phyloP scores from a whole-genome alignment of 2,888 invertebrate species.

The Diplazon laetatorius region DNA sequence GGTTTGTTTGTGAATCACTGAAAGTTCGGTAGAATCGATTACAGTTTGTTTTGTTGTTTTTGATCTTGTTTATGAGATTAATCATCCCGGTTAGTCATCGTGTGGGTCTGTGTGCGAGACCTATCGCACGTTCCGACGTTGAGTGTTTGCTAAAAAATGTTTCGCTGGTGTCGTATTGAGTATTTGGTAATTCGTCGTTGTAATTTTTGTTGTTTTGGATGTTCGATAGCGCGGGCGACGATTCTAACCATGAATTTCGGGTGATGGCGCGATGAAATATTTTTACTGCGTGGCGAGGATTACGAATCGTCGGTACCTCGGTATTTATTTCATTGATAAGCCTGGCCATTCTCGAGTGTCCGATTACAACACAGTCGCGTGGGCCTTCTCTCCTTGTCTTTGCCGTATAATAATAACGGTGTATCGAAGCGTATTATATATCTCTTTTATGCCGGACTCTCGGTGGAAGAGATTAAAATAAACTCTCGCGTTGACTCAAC shows the following conservation, averaged over 20 bases:
- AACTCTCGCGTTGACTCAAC: conserved; percentile 49
- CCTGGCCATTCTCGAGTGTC: conserved; percentile 36
- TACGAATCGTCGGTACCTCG: conserved; percentile 35
- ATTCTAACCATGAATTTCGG: conserved; percentile 16
- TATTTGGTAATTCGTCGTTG: background rate
- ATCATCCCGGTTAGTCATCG: conserved; percentile 60
- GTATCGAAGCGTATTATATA: background rate
- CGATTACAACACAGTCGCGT: conserved; percentile 25
- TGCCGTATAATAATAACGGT: conserved; percentile 11
- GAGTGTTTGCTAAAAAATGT: background rate
- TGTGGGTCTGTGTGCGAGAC: conserved; percentile 1
- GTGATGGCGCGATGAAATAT: conserved; percentile 11
- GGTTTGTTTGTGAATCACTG: background rate
- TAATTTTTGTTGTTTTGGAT: background rate
- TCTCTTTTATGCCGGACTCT: background rate
- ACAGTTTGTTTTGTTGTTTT: conserved; percentile 25
- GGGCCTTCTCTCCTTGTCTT: background rate
- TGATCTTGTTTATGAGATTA: conserved; percentile 43
- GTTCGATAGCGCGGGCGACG: background rate
- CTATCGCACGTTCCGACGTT: background rate
- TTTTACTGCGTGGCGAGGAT: conserved; percentile 16
- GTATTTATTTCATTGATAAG: conserved; percentile 60
- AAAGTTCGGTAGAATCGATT: background rate
- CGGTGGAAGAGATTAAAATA: conserved; percentile 48
- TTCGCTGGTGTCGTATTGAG: background rate